phyloP scores from a whole-genome alignment of 1,140 invertebrate species.

The Euwallacea fornicatus region DNA sequence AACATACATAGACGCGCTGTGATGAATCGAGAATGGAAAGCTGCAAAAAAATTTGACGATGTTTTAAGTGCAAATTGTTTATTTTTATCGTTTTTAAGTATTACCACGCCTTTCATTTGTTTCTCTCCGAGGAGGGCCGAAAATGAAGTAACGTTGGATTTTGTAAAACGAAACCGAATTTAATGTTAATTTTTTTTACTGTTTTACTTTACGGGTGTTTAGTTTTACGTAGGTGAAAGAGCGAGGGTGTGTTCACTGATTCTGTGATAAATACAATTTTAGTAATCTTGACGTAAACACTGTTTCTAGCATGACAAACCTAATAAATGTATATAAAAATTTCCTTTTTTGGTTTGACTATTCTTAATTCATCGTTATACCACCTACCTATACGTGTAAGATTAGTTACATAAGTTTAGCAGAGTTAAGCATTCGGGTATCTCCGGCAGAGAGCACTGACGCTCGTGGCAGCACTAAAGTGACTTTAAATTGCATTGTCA shows the following conservation, averaged over 20 bases:
- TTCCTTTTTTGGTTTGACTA: not conserved
- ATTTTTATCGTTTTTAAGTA: constrained; percentile 17
- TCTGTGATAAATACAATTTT: constrained; percentile 55
- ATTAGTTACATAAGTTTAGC: too few relatives aligned
- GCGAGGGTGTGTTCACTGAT: constrained; percentile 53
- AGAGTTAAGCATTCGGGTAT: too few relatives aligned
- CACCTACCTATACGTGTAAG: too few relatives aligned
- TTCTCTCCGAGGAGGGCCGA: not conserved
- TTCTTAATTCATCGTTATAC: too few relatives aligned
- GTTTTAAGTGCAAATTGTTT: constrained; percentile 27
- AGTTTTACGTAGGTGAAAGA: constrained; percentile 50
- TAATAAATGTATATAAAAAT: constrained; percentile 51
- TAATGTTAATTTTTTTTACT: constrained; percentile 42
- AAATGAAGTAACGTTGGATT: not conserved
- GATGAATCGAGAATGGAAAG: constrained; percentile 24
- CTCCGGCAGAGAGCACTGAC: too few relatives aligned
- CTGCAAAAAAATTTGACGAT: constrained; percentile 20
- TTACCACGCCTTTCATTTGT: too few relatives aligned
- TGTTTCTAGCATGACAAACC: constrained; percentile 54
- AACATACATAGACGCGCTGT: constrained; percentile 32
- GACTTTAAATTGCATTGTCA: too few relatives aligned
- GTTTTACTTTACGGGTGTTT: constrained; percentile 51
- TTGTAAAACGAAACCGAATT: constrained; percentile 43
- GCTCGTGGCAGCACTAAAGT: too few relatives aligned
- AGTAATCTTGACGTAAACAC: constrained; percentile 53